Base-by-base conservation (phyloP, 53 echinoderm and acorn worm genomes). In the Zoroaster sp. region DNA sequence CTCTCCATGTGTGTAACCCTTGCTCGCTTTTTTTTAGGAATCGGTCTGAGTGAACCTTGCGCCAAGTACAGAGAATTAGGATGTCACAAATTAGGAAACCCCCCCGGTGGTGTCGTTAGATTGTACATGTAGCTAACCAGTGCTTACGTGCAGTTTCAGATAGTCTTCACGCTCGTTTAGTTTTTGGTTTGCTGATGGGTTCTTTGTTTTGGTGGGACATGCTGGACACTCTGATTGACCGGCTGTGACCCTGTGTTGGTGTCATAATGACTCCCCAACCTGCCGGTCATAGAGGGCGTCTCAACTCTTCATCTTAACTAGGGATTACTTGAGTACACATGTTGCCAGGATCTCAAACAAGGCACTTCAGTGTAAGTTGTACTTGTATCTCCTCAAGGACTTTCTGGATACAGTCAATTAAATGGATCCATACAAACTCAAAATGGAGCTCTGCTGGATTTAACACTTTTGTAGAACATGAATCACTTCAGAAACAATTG, bases 61-160 rank as follows among this genome's bases (percentile, higher is more conserved):
- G 55, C 78, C 3, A 36, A 30, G 25, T 4, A 35, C 36, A 54
- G 36, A 78, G 78, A 39, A 37, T 4, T 78, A 78, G 78, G 78
- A 78, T 78, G 78, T 78, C 78, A 59, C 37, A 35, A 55, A 78
- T 78, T 78, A 78, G 63, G 63, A 28, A 10, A n/a, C 45, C 28
- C 28, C 20, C 28, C 63, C 63, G 21, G 63, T 28, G 63, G 28
- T 59, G 63, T 59, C 63, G 28, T 59, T 3, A 28, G 2, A 28
- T 59, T 25, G 11, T 28, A 59, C 63, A 59, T 59, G n/a, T n/a
- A 25, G 63, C 63, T 28, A 25, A 28, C 63, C 8, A 25, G 63
- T 25, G 30, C 8, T 28, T 59, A 59, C 2, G 63, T 25, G 2
- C 8, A n/a, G n/a, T n/a, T n/a, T n/a, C 25, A 28, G 25, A 28